Base-by-base conservation (phyloP, 2,113 vertebrate genomes). In the Leptobrachium leishanense region DNA sequence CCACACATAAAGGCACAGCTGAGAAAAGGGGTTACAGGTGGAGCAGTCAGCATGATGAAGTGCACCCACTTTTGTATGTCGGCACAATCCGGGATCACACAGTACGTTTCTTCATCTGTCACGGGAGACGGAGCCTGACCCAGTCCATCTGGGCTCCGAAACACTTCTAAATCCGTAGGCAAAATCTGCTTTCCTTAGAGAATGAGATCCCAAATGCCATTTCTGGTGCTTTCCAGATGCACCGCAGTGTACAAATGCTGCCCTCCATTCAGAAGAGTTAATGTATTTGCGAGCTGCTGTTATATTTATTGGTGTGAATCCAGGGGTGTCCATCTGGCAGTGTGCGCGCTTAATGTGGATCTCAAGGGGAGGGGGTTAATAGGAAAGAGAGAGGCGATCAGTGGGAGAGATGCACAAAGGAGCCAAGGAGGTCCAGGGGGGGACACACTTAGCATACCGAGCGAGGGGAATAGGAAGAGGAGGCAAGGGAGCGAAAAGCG, bases 241-340 rank as follows among this genome's bases (percentile, higher is more conserved):
- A 66, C 59, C n/a, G 69, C 74, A 79, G 69, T 79, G 69, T 31
- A 44, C 8, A 79, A 53, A 66, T 31, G 68, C 50, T 55, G 20
- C 8, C 44, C n/a, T 72, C 46, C 39, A 9, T 64, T 64, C 75
- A 68, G 64, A 68, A 71, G 76, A 43, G 67, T 77, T 70, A 70
- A 70, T 68, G 57, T 79, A 12, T 79, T 79, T 66, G 66, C 65
- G 43, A 70, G 77, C 46, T 79, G 69, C 68, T 72, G 44, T 72
- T 79, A 53, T 54, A 65, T 72, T 72, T 79, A 79, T 79, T 59
- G 66, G 68, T 72, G 77, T 79, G 77, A 79, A 72, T 79, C 77
- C 68, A 79, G 77, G 77, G 77, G 77, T 72, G 68, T 72, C 77
- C 77, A 72, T 72, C 77, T 79, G 77, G 68, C 77, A 79, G 63